Conservation (phyloP, 2,888 invertebrate genomes). For the Andrena flavipes region DNA sequence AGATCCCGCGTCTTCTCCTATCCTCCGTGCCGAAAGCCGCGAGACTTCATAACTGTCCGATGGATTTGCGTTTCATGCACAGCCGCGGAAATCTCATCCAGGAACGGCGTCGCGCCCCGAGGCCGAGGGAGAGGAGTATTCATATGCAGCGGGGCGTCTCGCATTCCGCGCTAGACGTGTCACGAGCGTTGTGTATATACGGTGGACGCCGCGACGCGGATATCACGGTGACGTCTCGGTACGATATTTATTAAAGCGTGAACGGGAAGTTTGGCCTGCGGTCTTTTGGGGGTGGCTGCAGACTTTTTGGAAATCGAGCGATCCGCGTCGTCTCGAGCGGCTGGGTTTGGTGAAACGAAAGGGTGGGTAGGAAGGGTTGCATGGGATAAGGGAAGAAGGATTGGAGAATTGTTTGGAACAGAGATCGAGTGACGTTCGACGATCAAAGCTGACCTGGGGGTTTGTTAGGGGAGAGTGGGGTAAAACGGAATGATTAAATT, state of each 20-base stretch:
- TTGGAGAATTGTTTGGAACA: neutral
- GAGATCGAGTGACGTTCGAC: neutral
- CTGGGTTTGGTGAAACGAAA: too few relatives aligned
- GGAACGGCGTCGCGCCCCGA: neutral
- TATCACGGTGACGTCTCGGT: neutral
- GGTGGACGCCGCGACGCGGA: neutral
- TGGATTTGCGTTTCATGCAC: conserved; percentile 22
- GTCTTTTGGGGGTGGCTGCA: neutral
- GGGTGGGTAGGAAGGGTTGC: too few relatives aligned
- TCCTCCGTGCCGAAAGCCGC: neutral
- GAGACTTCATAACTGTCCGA: conserved; percentile 23
- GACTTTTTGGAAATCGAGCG: too few relatives aligned
- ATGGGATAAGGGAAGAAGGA: too few relatives aligned
- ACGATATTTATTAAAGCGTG: neutral
- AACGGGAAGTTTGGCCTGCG: neutral
- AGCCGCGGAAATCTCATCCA: neutral
- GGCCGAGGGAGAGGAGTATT: conserved; percentile 5
- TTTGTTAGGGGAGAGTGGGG: too few relatives aligned
- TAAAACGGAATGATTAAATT: too few relatives aligned
- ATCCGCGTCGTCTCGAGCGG: too few relatives aligned
- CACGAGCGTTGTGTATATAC: conserved; percentile 7
- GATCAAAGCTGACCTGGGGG: neutral
- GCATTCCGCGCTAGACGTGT: conserved; percentile 2
- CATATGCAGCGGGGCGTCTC: conserved; percentile 6
- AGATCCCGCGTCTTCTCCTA: neutral